phyloP scores from a whole-genome alignment of 2,113 vertebrate genomes.

The Gnathonemus longibarbis region DNA sequence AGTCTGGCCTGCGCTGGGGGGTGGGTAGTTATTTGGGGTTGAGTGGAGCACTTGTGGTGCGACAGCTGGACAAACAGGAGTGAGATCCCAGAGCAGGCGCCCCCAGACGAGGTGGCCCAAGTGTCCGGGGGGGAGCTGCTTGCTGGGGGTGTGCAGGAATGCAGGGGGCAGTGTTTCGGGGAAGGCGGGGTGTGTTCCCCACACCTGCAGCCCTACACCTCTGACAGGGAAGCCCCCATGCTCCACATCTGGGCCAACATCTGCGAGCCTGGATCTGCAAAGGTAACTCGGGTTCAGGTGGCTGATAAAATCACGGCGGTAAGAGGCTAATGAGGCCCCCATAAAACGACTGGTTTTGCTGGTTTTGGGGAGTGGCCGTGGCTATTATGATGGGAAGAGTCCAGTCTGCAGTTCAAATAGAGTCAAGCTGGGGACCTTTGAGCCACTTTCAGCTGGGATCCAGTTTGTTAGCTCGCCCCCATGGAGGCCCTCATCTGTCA shows the following conservation, averaged over 20 bases:
- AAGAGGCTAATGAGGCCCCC: neutral
- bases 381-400: neutral
- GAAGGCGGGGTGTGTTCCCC: neutral
- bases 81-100: neutral
- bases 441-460: neutral
- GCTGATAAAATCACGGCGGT: neutral
- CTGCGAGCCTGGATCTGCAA: neutral
- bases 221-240: constrained; percentile 30
- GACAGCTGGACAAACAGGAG: constrained; percentile 24
- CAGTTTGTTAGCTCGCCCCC: neutral
- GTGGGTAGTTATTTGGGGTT: neutral
- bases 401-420: neutral
- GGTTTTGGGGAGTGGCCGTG: neutral
- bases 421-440: neutral
- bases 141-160: neutral
- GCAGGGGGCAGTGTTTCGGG: neutral
- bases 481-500: neutral
- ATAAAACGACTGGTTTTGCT: neutral
- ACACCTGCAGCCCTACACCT: constrained; percentile 20
- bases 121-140: too few relatives aligned
- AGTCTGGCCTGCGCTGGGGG: neutral
- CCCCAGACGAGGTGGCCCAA: neutral
- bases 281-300: neutral
- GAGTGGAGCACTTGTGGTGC: neutral
- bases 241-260: constrained; percentile 19